Base-by-base conservation (phyloP, 2,113 vertebrate genomes). In the Rhipidura dahli region DNA sequence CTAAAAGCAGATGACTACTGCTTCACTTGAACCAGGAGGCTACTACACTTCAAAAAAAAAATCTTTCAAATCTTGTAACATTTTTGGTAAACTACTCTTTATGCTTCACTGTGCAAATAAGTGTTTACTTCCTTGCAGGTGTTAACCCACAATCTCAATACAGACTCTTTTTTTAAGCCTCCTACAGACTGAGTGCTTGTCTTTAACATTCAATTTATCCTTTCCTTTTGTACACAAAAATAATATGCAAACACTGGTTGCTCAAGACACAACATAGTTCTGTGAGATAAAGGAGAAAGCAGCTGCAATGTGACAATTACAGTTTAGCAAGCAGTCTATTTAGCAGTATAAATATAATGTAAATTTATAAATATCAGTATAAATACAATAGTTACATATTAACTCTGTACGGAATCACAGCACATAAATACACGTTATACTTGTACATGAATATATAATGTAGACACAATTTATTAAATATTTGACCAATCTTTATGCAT, bases 121-220 rank as follows among this genome's bases (percentile, higher is more conserved):
- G 35, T 76, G 49, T 76, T 95, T 76, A 65, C 61, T 90, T 95
- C 70, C 71, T 56, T 31, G 37, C 84, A 96, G 88, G 85, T 94
- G 87, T 56, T 68, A 91, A 87, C 44, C 31, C 16, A 6, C 61
- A 85, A 44, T 91, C 82, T 79, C 84, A 84, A 60, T 16, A 68
- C 2, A 60, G 33, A 17, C 30, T 91, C 69, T 91, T 60, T 64
- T 93, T 93, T 68, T 40, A 65, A 61, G 39, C 45, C 44, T 82
- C 70, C 92, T 89, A 68, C 73, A 78, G 68, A 64, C 11, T 28
- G 64, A 81, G 28, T 47, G 26, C 53, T 85, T 87, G 85, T 61
- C 73, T 95, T 85, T 57, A 76, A 75, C n/a, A 47, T 33, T 75
- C 40, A 70, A 73, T 87, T 94, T 64, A 63, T 51, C 40, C 40